Evolutionary conservation across 1,140 invertebrate species (phyloP).

Genomic region (Hermatobates lingyangjiaoensis): DNA sequence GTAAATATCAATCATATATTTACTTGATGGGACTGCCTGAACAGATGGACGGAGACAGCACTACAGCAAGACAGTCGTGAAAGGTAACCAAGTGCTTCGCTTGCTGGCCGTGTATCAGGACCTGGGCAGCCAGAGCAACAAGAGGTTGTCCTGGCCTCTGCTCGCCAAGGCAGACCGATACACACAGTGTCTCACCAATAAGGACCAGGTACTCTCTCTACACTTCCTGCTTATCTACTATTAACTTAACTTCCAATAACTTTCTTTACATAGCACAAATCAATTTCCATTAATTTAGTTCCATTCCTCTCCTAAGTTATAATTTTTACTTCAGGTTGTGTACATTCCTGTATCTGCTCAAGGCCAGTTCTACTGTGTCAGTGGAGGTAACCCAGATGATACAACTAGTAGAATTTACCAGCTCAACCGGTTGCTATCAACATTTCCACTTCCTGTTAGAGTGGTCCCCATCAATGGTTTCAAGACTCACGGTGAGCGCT

Average conservation of each 20-base stretch:
- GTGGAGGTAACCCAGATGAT: slow-evolving; percentile 11
- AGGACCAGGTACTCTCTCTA: slow-evolving; percentile 14
- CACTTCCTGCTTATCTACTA: too few relatives aligned
- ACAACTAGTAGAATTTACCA: slow-evolving; percentile 17
- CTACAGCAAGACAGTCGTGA: slow-evolving; percentile 28
- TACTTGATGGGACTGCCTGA: too few relatives aligned
- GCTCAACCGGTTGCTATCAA: slow-evolving; percentile 14
- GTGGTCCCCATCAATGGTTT: slow-evolving; percentile 15
- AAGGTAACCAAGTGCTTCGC: slow-evolving; percentile 27
- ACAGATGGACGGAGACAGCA: slow-evolving; percentile 20
- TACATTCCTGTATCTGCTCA: slow-evolving; percentile 37
- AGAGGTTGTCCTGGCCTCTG: slow-evolving; percentile 15
- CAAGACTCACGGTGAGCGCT: slow-evolving; percentile 15
- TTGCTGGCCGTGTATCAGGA: slow-evolving; percentile 30
- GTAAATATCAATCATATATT: too few relatives aligned
- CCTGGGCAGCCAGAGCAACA: slow-evolving; percentile 21
- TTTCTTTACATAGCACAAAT: too few relatives aligned
- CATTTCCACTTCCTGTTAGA: slow-evolving; percentile 17
- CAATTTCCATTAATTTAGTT: too few relatives aligned
- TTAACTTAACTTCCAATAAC: too few relatives aligned
- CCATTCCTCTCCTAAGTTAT: too few relatives aligned
- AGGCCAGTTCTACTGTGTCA: slow-evolving; percentile 32
- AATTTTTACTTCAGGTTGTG: slow-evolving; percentile 30
- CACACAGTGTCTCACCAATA: slow-evolving; percentile 25
- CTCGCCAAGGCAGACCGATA: slow-evolving; percentile 23